Percentiles rank a stretch among this genome's conserved stretches.
phyloP scores from a whole-genome alignment of 1,140 invertebrate species.

The Drosophila pachea region DNA sequence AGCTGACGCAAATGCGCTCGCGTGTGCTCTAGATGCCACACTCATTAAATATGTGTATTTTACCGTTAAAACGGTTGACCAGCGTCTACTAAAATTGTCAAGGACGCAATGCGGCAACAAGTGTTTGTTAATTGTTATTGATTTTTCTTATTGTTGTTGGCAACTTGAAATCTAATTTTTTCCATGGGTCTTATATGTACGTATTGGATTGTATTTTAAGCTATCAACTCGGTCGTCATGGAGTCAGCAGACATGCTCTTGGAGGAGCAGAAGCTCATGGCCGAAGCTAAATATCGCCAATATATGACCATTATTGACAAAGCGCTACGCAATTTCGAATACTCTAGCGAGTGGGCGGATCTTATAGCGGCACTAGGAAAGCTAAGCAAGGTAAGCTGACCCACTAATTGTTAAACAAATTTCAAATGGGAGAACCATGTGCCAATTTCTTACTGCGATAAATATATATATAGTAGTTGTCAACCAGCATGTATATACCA shows the following conservation, averaged over 20 bases:
- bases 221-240: constrained; percentile 52
- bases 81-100: constrained; percentile 23
- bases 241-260: constrained; percentile 75
- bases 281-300: constrained; percentile 88
- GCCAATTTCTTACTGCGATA: too few relatives aligned
- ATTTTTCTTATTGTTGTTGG: constrained; percentile 45
- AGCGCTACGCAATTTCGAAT: constrained; percentile 94
- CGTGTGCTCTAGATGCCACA: constrained; percentile 57
- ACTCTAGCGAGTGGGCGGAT: constrained; percentile 97
- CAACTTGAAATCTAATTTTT: neutral
- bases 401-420: neutral
- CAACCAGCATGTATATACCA: too few relatives aligned
- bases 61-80: constrained; percentile 25
- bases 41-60: constrained; percentile 50
- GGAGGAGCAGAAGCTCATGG: constrained; percentile 87
- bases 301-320: constrained; percentile 92
- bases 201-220: constrained; percentile 6
- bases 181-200: too few relatives aligned
- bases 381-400: constrained; percentile 89
- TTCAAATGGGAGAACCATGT: too few relatives aligned
- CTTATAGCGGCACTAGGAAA: constrained; percentile 94
- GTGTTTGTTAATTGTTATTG: constrained; percentile 66
- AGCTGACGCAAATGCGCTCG: constrained; percentile 22
- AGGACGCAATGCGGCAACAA: constrained; percentile 60
- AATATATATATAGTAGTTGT: too few relatives aligned